Evolutionary conservation across 2,113 vertebrate species (phyloP), one percentile per base, ranked within the genome.

Genomic region (Rostratula benghalensis): DNA sequence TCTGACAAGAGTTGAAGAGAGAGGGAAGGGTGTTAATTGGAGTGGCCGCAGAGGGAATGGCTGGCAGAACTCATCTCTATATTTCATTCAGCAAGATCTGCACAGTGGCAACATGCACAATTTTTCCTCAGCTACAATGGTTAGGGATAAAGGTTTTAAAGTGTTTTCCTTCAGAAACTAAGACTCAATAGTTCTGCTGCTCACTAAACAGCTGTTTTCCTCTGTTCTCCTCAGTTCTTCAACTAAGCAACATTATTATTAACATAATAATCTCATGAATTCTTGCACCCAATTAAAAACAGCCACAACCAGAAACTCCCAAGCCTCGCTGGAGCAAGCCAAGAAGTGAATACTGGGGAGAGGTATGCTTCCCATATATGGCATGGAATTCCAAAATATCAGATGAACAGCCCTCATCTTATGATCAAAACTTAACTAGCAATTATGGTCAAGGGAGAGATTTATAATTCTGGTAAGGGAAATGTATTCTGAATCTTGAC

Each of bases 281-380:
- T 95, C 76, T 95, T 95, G 89, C 81, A 89, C 30, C 20, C 81
- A 53, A 82, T 89, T 76, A 39, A 39, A 82, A 81, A 90, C 91
- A 76, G 16, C 77, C 91, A 89, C 84, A 84, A 75, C 6, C 46
- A 97, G 73, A 87, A 95, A 89, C 43, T 89, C 65, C 57, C 81
- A 76, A 87, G 78, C 30, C 80, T n/a, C 65, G 65, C 57, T 24
- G n/a, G 31, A 87, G 76, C 41, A 85, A 83, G 93, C 91, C 96
- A 95, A 93, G 68, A 83, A 83, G 57, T 97, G 94, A 96, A 87
- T 70, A 73, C n/a, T 83, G 50, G 39, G 43, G 54, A 88, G 77
- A 96, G 63, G 75, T 88, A 95, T 95, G 94, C 43, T 84, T 65
- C 61, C 67, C 86, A 83, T 92, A 91, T 89, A 95, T 21, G 59